Conservation (phyloP, 1,140 invertebrate genomes). For the Bombus consobrinus region DNA sequence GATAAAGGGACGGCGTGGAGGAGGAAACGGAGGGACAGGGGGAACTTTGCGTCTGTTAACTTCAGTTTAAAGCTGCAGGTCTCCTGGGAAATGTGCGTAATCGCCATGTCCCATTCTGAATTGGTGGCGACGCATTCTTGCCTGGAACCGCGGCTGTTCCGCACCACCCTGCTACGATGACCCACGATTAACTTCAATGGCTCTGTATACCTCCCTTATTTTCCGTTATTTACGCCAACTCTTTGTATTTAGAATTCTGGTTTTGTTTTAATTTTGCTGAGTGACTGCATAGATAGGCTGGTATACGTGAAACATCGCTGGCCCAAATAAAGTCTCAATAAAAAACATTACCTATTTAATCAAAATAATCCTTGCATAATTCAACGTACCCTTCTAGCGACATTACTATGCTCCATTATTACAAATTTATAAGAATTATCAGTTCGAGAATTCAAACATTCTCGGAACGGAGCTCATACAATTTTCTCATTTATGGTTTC, state of each 20-base stretch:
- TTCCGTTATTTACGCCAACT: not conserved
- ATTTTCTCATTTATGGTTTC: too few species aligned
- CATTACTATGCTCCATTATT: too few species aligned
- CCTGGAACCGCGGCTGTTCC: conserved; percentile 74
- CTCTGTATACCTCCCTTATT: not conserved
- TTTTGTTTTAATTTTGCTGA: not conserved
- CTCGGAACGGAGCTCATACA: too few species aligned
- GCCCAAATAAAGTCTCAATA: too few species aligned
- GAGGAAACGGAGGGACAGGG: conserved; percentile 25
- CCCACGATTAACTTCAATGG: conserved; percentile 10
- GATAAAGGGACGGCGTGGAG: not conserved
- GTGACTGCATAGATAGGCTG: not conserved
- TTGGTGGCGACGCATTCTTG: conserved; percentile 68
- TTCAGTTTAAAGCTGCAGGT: conserved; percentile 67
- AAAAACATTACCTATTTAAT: too few species aligned
- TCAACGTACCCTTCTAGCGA: too few species aligned
- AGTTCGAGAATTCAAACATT: too few species aligned
- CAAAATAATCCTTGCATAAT: too few species aligned
- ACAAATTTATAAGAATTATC: too few species aligned
- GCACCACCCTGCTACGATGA: conserved; percentile 50
- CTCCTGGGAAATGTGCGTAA: conserved; percentile 82
- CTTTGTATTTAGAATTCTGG: not conserved
- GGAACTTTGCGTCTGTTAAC: conserved; percentile 55
- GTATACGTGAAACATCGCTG: not conserved
- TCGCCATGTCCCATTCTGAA: conserved; percentile 76